Base-by-base conservation (phyloP, 2,113 vertebrate species). In the Otus sunia region DNA sequence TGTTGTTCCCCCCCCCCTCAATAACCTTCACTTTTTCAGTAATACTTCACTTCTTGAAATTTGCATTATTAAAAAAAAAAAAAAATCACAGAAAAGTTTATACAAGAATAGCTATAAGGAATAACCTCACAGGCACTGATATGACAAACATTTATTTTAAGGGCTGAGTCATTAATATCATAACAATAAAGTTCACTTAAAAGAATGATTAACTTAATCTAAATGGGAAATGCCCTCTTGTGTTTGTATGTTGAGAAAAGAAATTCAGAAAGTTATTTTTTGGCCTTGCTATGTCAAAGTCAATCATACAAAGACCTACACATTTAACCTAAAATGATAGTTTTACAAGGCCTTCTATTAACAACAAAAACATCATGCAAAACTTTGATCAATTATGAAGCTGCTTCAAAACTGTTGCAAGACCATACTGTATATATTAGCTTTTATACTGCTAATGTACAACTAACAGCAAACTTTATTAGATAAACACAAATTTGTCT, bases 191-290 rank as follows among this genome's bases (percentile, higher is more conserved):
- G 91, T 60, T 94, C 80, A 97, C 75, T 96, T 91, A 97, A 98
- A 98, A 97, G 92, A 96, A 86, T 47, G 11, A 97, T 93, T 90
- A 97, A 97, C 95, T 97, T 97, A 80, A 69, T 60, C 82, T 81
- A 94, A 94, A 97, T 94, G 92, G 95, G 89, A 97, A 98, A 98
- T 95, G 96, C 96, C 97, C 52, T 69, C 93, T 95, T 96, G n/a
- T 95, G 86, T 82, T 96, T 96, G 59, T 66, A 96, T 34, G 75
- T 89, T 85, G 95, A 97, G 96, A 98, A 98, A 92, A 94, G 93
- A 97, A 97, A 97, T 97, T 98, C 98, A 98, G 97, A 98, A 98
- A 98, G 97, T 98, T 98, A 98, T 98, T 98, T 98, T 95, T 98
- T 98, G 98, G 97, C 98, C 98, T 98, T 98, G 97, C 98, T 98